A percentile compares a stretch with the other conserved stretches of the same genome.
Evolutionary conservation across 2,797 vertebrate species (phyloP).

Genomic region (Euthynnus affinis): DNA sequence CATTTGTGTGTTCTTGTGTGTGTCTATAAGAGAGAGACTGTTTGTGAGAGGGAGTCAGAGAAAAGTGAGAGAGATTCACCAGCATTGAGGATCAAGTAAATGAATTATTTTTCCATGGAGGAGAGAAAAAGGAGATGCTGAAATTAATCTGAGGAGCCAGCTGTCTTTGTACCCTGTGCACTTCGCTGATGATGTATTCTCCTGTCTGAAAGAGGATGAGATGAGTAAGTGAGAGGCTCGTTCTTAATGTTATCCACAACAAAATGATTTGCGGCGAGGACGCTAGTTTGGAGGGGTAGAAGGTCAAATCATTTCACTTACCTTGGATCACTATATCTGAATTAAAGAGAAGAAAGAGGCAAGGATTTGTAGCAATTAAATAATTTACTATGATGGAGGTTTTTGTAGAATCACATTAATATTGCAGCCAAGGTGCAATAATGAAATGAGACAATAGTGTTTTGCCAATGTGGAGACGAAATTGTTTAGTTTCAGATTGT

Average conservation of each 20-base stretch:
- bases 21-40: conserved; percentile 40
- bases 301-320: conserved; percentile 48
- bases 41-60: conserved; percentile 29
- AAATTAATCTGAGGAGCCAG: conserved; percentile 76
- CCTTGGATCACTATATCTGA: conserved; percentile 5
- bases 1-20: conserved; percentile 18
- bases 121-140: conserved; percentile 63
- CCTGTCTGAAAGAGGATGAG: conserved; percentile 58
- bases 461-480: background rate
- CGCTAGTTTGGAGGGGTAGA: conserved; percentile 24
- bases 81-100: conserved; percentile 74
- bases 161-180: conserved; percentile 75
- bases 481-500: fast-evolving
- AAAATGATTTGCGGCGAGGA: conserved; percentile 40
- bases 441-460: background rate
- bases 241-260: conserved; percentile 50
- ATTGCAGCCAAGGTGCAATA: background rate
- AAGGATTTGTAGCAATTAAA: background rate
- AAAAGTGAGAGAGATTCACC: conserved; percentile 50
- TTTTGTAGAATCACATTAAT: background rate
- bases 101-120: conserved; percentile 63
- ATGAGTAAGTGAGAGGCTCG: conserved; percentile 60
- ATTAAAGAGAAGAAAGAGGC: background rate
- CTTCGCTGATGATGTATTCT: conserved; percentile 76
- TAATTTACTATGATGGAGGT: background rate